Percentiles rank a stretch among this genome's conserved stretches.
Evolutionary conservation across 2,797 vertebrate genomes (phyloP).

Genomic region (Sparus aurata): DNA sequence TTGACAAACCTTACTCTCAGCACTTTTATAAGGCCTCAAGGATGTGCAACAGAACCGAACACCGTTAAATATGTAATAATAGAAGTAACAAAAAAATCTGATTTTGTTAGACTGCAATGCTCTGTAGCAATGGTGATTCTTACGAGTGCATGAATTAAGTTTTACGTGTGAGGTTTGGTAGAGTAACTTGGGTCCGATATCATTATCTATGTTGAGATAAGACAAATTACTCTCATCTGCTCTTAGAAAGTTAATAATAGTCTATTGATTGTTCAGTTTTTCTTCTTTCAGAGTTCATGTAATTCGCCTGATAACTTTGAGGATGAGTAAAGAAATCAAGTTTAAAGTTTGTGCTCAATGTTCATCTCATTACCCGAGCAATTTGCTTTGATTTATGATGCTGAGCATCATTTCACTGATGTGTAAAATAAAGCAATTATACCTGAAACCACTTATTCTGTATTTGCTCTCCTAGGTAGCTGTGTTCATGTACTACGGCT

Average conservation of each 20-base stretch:
- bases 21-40: too few species aligned
- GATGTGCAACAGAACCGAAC: too few species aligned
- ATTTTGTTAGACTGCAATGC: too few species aligned
- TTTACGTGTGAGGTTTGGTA: not conserved
- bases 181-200: not conserved
- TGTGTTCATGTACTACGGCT: constrained; percentile 95
- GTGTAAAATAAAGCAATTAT: not conserved
- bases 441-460: not conserved
- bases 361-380: constrained; percentile 3
- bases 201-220: not conserved
- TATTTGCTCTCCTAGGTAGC: constrained; percentile 85
- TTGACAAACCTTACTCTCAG: too few species aligned
- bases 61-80: not conserved
- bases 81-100: not conserved
- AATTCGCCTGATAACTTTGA: constrained; percentile 7
- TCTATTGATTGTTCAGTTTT: too few species aligned
- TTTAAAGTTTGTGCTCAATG: constrained; percentile 2
- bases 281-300: not conserved
- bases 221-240: not conserved
- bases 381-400: constrained; percentile 3
- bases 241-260: not conserved
- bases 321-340: not conserved
- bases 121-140: not conserved
- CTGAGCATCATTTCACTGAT: not conserved
- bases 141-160: not conserved